Base-by-base conservation (phyloP, 2,113 vertebrate species). In the Pyxicephalus adspersus region DNA sequence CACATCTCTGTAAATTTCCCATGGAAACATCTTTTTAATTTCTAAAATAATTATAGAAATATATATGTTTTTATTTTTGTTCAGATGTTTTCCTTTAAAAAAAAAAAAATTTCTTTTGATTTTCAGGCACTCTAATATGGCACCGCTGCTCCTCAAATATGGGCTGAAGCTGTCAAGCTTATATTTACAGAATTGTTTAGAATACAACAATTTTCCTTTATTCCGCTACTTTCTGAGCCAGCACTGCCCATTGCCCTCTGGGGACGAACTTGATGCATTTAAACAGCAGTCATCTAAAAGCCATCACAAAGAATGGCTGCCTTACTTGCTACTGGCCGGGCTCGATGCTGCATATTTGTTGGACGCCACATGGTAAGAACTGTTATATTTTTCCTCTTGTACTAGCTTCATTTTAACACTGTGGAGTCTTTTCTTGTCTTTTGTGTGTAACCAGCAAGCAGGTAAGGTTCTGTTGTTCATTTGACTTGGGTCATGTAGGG, bases 241-340 rank as follows among this genome's bases (percentile, higher is more conserved):
- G 52, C 87, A 87, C 81, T 93, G 90, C 23, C 81, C 75, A 0
- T 67, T 92, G 74, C 83, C 87, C 80, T 61, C 86, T 0, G 88
- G 84, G 78, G 85, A 84, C 22, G 83, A 92, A n/a, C 19, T 87
- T 2, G 3, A 22, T 0, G 88, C 90, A 38, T 92, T 94, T 87
- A 18, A 87, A 63, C 85, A 11, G 19, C 79, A 79, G 17, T 80
- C 89, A 18, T 0, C 85, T 80, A 57, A 77, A 77, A 88, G 67
- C 19, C 87, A 86, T 0, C 92, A 91, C 51, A 91, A 88, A 79
- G 85, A 93, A 28, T 99, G 97, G 97, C 89, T 99, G 83, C 95
- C 97, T 23, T 86, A 87, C 79, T 90, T 99, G 13, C 89, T 99
- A 4, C 86, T 93, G 80, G 92, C 95, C 4, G 97, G 96, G 64